phyloP scores from a whole-genome alignment of 2,797 vertebrate genomes.

The Meriones psammophilus region DNA sequence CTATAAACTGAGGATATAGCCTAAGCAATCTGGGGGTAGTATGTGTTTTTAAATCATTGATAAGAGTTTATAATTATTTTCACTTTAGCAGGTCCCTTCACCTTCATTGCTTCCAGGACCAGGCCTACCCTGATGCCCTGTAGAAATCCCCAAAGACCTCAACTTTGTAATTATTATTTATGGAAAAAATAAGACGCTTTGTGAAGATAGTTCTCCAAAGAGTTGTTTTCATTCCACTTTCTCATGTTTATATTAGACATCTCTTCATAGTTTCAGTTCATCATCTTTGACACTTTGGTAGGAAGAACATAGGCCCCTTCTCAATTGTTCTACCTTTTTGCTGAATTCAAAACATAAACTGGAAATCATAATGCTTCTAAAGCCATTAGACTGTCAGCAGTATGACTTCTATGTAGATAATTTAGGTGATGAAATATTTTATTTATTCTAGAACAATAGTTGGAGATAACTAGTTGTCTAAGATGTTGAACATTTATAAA shows the following conservation, averaged over 20 bases:
- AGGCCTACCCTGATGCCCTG: not conserved
- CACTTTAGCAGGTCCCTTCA: not conserved
- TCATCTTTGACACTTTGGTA: no score
- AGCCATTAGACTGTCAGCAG: not conserved
- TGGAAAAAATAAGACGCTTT: not conserved
- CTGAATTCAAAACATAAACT: constrained; percentile 12
- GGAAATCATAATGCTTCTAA: not conserved
- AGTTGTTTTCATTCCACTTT: no score
- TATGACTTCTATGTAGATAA: not conserved
- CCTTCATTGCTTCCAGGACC: not conserved
- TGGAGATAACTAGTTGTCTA: not conserved
- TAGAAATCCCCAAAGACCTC: not conserved
- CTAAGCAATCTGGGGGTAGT: not conserved
- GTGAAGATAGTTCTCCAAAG: not conserved
- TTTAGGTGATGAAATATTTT: not conserved
- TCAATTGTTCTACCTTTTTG: not conserved
- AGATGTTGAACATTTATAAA: not conserved
- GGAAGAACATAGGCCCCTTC: no score
- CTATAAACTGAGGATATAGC: not conserved
- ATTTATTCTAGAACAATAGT: not conserved
- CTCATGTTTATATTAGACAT: no score
- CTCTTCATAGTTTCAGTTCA: no score
- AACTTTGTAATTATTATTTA: not conserved
- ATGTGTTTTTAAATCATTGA: not conserved
- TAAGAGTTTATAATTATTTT: not conserved